phyloP scores from a whole-genome alignment of 2,113 vertebrate genomes.

The Tursiops truncatus region DNA sequence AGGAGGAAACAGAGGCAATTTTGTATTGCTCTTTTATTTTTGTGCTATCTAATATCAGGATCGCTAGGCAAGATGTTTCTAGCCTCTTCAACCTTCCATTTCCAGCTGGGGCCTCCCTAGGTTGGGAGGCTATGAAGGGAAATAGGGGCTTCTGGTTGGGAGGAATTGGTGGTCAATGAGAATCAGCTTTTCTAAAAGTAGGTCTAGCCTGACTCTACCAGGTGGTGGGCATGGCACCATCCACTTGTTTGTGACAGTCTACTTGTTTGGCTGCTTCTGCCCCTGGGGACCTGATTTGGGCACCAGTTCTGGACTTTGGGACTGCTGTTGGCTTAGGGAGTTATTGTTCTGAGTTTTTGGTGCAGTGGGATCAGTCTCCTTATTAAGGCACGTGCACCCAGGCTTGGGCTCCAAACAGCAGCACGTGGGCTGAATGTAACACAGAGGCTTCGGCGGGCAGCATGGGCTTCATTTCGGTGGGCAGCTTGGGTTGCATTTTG shows the following conservation, averaged over 20 bases:
- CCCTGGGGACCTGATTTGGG: accelerated
- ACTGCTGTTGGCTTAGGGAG: background rate
- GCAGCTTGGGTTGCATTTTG: background rate
- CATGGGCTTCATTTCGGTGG: background rate
- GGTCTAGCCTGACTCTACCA: background rate
- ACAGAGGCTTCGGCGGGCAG: background rate
- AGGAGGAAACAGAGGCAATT: background rate
- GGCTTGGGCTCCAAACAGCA: constrained; percentile 13
- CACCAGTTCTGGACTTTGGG: background rate
- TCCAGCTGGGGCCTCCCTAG: background rate
- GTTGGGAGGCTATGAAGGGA: background rate
- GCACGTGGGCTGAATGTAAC: constrained; percentile 15
- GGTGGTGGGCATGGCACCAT: background rate
- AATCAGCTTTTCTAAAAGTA: background rate
- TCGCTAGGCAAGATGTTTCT: constrained; percentile 36
- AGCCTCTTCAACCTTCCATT: constrained; percentile 9
- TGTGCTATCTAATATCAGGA: constrained; percentile 1
- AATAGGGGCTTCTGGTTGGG: background rate
- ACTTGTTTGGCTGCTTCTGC: constrained; percentile 40
- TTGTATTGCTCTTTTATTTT: constrained; percentile 68
- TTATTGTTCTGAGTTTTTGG: background rate
- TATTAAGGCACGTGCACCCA: background rate
- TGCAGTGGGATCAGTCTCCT: background rate
- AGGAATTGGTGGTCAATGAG: background rate
- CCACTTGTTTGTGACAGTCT: background rate